phyloP scores from a whole-genome alignment of 2,797 vertebrate species.

The Synanceia verrucosa region DNA sequence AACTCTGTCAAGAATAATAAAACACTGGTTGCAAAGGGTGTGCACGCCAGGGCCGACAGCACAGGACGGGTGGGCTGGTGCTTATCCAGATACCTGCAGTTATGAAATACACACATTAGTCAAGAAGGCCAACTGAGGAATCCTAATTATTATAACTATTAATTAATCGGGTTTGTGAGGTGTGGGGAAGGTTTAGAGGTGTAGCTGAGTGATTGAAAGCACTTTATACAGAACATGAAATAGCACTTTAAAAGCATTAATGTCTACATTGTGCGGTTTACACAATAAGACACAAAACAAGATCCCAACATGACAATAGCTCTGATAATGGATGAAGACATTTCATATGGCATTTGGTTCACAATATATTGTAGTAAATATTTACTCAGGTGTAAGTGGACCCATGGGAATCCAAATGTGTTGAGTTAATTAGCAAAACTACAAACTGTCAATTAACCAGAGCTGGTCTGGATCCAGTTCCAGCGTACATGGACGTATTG shows the following conservation, averaged over 20 bases:
- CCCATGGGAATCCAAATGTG: not conserved
- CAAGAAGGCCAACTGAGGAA: not conserved
- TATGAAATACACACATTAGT: conserved; percentile 24
- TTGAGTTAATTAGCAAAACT: not conserved
- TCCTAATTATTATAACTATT: not conserved
- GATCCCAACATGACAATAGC: not conserved
- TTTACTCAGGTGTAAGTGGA: conserved; percentile 1
- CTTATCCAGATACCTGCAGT: conserved; percentile 20
- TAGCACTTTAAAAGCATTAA: not conserved
- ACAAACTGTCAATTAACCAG: not conserved
- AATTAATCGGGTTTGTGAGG: not conserved
- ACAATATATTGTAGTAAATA: not conserved
- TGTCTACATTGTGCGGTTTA: not conserved
- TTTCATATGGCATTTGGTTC: not conserved
- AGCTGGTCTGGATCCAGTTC: not conserved
- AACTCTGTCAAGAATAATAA: conserved; percentile 91
- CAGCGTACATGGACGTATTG: not conserved
- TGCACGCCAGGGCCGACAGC: conserved; percentile 28
- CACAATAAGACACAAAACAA: not conserved
- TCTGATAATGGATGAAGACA: not conserved
- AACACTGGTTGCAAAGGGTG: conserved; percentile 69
- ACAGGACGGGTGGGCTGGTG: conserved; percentile 18
- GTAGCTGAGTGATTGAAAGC: not conserved
- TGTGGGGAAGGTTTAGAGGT: not conserved
- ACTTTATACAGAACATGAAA: not conserved